These are phyloP conservation scores for Pteronotus mesoamericanus DNA, from an alignment of 2,797 vertebrate genomes.

Conservation along the genomic window DNA sequence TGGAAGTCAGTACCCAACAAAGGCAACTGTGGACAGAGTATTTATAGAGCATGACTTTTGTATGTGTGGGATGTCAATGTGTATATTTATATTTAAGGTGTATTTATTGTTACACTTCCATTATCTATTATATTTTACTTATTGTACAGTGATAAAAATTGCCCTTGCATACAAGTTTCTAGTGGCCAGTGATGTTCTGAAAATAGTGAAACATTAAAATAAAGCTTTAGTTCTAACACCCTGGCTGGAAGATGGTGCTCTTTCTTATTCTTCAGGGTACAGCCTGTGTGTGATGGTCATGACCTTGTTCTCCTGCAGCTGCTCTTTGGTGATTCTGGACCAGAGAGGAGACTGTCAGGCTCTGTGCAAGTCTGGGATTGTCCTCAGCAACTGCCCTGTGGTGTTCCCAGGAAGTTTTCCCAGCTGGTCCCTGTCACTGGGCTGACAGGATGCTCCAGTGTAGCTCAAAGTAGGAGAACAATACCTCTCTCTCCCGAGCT, in stretches of 20 bases:
- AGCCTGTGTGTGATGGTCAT: too few species aligned
- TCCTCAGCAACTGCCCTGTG: rapidly evolving
- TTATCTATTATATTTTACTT: slow-evolving; percentile 79
- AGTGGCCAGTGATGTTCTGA: slow-evolving; percentile 80
- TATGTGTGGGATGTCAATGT: slow-evolving; percentile 31
- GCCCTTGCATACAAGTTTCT: slow-evolving; percentile 82
- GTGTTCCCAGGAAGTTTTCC: not conserved
- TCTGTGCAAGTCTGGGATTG: not conserved
- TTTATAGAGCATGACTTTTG: slow-evolving; percentile 76
- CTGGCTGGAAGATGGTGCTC: not conserved
- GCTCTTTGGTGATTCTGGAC: not conserved
- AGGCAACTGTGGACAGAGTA: slow-evolving; percentile 36
- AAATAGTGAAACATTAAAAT: slow-evolving; percentile 72
- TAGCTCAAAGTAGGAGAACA: not conserved
- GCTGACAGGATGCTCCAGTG: not conserved
- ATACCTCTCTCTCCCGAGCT: not conserved
- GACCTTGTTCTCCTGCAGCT: not conserved
- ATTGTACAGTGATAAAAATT: slow-evolving; percentile 71
- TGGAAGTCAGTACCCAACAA: slow-evolving; percentile 49
- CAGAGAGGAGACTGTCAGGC: not conserved
- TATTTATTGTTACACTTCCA: slow-evolving; percentile 68
- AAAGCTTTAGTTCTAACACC: slow-evolving; percentile 77
- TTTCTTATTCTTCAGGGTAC: not conserved
- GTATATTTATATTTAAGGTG: slow-evolving; percentile 70
- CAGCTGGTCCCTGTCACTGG: too few species aligned